Conservation (phyloP, 2,888 invertebrate genomes). For the Tuberolachnus salignus region DNA sequence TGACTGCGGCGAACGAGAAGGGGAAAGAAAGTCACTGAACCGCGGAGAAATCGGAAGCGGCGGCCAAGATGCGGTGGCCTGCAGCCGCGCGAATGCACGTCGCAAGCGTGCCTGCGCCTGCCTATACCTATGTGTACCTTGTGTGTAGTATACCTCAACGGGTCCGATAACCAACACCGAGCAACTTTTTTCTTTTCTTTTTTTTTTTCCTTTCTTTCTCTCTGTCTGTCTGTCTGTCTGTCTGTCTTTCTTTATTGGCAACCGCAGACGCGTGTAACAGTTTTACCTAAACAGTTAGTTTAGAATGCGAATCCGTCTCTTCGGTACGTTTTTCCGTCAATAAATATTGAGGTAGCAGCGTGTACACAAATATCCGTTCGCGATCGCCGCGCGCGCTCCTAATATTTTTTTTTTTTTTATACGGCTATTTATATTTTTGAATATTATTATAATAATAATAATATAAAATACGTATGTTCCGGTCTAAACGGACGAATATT, state of each 20-base stretch:
- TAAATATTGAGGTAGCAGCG: too few relatives aligned
- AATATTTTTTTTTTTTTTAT: too few relatives aligned
- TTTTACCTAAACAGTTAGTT: conserved; percentile 21
- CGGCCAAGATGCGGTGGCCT: conserved; percentile 7
- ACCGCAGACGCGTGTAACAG: conserved; percentile 15
- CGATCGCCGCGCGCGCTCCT: too few relatives aligned
- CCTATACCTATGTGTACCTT: too few relatives aligned
- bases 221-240: too few relatives aligned
- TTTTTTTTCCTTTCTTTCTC: too few relatives aligned
- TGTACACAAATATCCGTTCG: too few relatives aligned
- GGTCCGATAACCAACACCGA: conserved; percentile 17
- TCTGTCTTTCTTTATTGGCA: conserved; percentile 1
- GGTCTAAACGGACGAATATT: too few relatives aligned
- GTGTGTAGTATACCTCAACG: conserved; percentile 5
- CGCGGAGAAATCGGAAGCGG: conserved; percentile 48
- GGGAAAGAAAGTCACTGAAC: conserved; percentile 53
- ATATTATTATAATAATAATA: too few relatives aligned
- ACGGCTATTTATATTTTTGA: too few relatives aligned
- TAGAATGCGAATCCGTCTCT: background rate
- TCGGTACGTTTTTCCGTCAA: background rate
- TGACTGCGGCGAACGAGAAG: conserved; percentile 1
- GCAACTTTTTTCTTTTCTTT: conserved; percentile 19
- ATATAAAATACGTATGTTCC: too few relatives aligned
- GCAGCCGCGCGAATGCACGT: background rate
- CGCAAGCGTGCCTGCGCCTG: too few relatives aligned